phyloP scores from a whole-genome alignment of 2,888 invertebrate genomes.

The Cryptus viduatorius region DNA sequence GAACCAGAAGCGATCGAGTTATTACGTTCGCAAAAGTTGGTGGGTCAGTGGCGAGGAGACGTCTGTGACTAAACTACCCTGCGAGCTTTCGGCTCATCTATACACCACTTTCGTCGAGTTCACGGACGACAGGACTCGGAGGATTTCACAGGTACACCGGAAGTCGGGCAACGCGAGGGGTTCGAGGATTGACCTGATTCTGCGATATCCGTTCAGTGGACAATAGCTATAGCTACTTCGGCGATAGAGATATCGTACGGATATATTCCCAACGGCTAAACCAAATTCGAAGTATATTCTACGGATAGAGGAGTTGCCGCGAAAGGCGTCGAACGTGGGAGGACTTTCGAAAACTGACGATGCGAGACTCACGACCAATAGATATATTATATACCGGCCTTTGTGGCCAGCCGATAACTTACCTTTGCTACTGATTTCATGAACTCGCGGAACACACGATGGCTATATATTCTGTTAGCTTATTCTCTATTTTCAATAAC shows the following conservation, averaged over 20 bases:
- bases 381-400: background rate
- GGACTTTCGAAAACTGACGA: conserved; percentile 8
- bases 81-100: conserved; percentile 17
- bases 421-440: conserved; percentile 2
- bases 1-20: conserved; percentile 31
- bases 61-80: conserved; percentile 1
- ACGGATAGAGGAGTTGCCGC: background rate
- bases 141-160: background rate
- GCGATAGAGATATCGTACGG: conserved; percentile 3
- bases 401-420: conserved; percentile 27
- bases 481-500: too few relatives aligned
- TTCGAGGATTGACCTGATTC: conserved; percentile 10
- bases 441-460: background rate
- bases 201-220: background rate
- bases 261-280: background rate
- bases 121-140: background rate
- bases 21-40: conserved; percentile 36
- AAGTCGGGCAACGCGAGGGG: background rate
- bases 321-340: conserved; percentile 20
- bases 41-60: conserved; percentile 22
- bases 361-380: background rate
- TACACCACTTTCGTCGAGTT: background rate
- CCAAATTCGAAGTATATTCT: background rate
- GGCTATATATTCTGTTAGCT: too few relatives aligned
- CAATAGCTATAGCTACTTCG: background rate